Conservation (phyloP, 2,888 invertebrate genomes). For the Drosophila emarginata region DNA sequence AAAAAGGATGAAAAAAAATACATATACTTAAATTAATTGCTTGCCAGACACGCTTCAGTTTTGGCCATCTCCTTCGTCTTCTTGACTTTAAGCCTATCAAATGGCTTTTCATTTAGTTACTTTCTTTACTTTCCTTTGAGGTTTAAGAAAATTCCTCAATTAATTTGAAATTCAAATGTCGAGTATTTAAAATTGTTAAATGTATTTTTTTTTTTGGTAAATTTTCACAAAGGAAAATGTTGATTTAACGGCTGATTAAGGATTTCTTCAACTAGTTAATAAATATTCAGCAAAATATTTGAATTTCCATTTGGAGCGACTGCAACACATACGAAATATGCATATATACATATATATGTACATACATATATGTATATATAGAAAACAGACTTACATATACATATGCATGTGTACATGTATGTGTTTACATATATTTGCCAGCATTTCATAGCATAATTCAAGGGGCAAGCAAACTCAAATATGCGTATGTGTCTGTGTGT, state of each 20-base stretch:
- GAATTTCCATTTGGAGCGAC: slow-evolving; percentile 19
- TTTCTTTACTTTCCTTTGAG: background rate
- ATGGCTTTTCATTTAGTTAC: slow-evolving; percentile 1
- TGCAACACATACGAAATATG: background rate
- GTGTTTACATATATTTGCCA: slow-evolving; percentile 1
- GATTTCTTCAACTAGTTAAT: background rate
- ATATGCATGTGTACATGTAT: background rate
- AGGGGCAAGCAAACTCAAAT: slow-evolving; percentile 23
- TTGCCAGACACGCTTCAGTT: slow-evolving; percentile 19
- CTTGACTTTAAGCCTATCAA: slow-evolving; percentile 16
- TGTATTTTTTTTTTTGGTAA: too few relatives aligned
- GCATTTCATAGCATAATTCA: slow-evolving; percentile 39
- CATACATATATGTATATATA: background rate
- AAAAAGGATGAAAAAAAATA: slow-evolving; percentile 42
- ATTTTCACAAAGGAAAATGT: slow-evolving; percentile 4
- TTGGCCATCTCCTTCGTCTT: slow-evolving; percentile 2
- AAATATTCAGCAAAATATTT: slow-evolving; percentile 10
- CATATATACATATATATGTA: background rate
- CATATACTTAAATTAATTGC: slow-evolving; percentile 68
- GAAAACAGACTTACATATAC: background rate
- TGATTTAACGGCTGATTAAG: background rate
- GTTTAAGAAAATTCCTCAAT: background rate
- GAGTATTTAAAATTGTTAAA: background rate
- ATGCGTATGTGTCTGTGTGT: background rate
- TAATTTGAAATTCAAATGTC: background rate